A percentile compares a stretch with the other conserved stretches of the same genome.
phyloP scores from a whole-genome alignment of 2,113 vertebrate species.

The Apus apus region DNA sequence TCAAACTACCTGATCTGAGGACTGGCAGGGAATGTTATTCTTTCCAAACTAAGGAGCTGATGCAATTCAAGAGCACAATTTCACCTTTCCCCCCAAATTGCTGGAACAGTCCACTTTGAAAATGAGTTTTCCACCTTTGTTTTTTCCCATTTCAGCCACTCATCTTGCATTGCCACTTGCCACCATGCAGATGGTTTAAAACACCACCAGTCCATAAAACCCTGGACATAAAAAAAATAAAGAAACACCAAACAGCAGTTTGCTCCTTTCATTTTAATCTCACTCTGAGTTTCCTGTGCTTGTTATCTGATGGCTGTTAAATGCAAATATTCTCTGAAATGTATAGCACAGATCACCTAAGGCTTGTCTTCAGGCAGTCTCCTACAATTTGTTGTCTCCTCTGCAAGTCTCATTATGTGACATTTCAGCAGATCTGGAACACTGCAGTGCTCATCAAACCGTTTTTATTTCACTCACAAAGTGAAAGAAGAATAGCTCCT shows the following conservation, averaged over 20 bases:
- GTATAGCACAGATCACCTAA: rapidly evolving
- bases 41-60: not conserved
- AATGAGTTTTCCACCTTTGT: not conserved
- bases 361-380: not conserved
- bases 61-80: not conserved
- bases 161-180: no score
- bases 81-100: not conserved
- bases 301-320: not conserved
- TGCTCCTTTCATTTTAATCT: not conserved
- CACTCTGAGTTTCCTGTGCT: not conserved
- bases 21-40: not conserved
- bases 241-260: not conserved
- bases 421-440: not conserved
- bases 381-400: not conserved
- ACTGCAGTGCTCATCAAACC: not conserved
- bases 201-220: not conserved
- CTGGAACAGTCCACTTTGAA: not conserved
- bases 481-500: slow-evolving; percentile 3
- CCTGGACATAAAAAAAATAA: not conserved
- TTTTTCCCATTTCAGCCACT: not conserved
- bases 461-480: not conserved
- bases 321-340: not conserved
- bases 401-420: not conserved
- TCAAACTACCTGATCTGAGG: not conserved
- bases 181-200: not conserved